Conservation (phyloP, 2,888 invertebrate species). For the Osmoderma eremita region DNA sequence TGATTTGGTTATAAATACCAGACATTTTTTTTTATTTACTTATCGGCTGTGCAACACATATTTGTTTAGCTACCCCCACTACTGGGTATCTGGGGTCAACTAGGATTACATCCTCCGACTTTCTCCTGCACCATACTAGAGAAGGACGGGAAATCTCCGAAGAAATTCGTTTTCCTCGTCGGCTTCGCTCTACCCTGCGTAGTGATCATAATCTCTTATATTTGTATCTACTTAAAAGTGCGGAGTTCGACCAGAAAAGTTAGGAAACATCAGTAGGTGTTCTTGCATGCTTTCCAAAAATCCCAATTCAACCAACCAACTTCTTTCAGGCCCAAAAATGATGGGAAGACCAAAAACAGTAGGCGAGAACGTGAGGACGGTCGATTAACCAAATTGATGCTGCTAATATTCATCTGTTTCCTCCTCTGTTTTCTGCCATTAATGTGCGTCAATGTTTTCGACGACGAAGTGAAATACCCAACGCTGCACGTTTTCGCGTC, state of each 20-base stretch:
- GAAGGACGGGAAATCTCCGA: conserved; percentile 81
- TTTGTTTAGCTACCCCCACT: conserved; percentile 76
- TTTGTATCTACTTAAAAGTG: conserved; percentile 86
- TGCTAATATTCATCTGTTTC: conserved; percentile 88
- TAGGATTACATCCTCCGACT: conserved; percentile 81
- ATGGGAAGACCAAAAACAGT: conserved; percentile 51
- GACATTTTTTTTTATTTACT: background rate
- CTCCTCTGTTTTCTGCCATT: conserved; percentile 86
- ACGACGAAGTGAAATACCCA: conserved; percentile 81
- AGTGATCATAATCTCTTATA: conserved; percentile 86
- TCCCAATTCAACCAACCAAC: conserved; percentile 50
- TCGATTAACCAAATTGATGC: conserved; percentile 85
- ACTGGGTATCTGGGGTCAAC: conserved; percentile 83
- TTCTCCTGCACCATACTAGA: conserved; percentile 90
- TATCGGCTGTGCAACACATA: background rate
- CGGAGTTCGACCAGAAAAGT: conserved; percentile 77
- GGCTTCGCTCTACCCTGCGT: conserved; percentile 86
- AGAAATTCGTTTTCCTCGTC: conserved; percentile 83
- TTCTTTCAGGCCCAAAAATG: conserved; percentile 53
- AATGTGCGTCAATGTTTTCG: conserved; percentile 88
- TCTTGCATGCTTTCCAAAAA: background rate
- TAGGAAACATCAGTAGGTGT: conserved; percentile 75
- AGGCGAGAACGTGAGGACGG: conserved; percentile 75
- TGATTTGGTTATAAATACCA: background rate
- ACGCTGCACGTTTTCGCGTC: conserved; percentile 85